Conservation (phyloP, 2,113 vertebrate species). For the Clarias gariepinus region DNA sequence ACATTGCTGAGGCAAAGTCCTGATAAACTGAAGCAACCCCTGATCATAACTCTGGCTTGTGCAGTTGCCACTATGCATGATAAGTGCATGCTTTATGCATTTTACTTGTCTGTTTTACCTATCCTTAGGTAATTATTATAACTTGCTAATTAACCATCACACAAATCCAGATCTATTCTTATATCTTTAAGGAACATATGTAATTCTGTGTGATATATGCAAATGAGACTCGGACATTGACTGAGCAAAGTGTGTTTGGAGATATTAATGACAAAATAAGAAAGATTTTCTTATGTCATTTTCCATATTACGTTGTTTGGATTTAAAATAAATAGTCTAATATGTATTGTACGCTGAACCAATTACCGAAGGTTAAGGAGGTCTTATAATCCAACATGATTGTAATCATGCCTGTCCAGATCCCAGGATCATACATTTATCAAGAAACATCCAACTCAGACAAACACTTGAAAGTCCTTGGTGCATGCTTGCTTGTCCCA, state of each 20-base stretch:
- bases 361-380: not conserved
- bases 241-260: no score
- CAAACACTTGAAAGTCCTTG: conserved; percentile 29
- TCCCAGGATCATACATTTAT: conserved; percentile 6
- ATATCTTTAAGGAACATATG: not conserved
- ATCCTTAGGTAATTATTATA: not conserved
- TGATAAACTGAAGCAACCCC: no score
- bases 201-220: not conserved
- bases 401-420: not conserved
- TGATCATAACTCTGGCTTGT: no score
- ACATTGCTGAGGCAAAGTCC: no score
- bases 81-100: no score
- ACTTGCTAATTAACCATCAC: not conserved
- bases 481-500: conserved; percentile 14
- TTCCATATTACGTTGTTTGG: not conserved
- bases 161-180: not conserved
- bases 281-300: not conserved
- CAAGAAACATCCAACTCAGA: conserved; percentile 20
- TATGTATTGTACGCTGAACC: not conserved
- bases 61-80: no score
- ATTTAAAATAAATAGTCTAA: not conserved
- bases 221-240: not conserved
- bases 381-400: not conserved
- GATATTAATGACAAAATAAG: not conserved
- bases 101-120: not conserved